Base-by-base conservation (phyloP, 2,113 vertebrate species). In the Oncorhynchus masou region DNA sequence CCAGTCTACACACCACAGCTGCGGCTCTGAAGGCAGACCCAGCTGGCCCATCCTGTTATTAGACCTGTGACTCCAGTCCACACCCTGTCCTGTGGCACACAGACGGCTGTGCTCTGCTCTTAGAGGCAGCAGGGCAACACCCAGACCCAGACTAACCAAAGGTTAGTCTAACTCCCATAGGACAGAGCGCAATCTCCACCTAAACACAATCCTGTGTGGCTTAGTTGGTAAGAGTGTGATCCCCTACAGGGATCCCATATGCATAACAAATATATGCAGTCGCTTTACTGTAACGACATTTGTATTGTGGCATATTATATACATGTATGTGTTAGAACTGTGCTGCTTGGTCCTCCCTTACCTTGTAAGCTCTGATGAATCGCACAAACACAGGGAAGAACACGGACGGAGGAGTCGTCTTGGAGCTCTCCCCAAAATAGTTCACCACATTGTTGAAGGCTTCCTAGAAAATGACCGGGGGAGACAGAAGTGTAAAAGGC, bases 351-450 rank as follows among this genome's bases (percentile, higher is more conserved):
- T 4, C 27, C 54, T 70, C 72, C 49, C 89, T 92, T 88, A 98
- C 97, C 96, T 98, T 99, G 91, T 98, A 99, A 29, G 97, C 95
- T 88, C 92, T 96, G 91, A 99, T 95, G 90, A 99, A 98, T 11
- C 97, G 94, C 71, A 96, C 97, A 62, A 99, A 98, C 75, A 99
- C 96, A 0, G 97, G 97, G 93, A 98, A 99, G 93, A 99, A 99
- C 29, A 97, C 95, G 0, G 97, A 96, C 0, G 97, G 97, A 1
- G 97, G 97, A 24, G 95, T 96, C 0, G 95, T 98, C 93, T 99
- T 99, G 85, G 96, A 92, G 78, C 94, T 97, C 92, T 99, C 97
- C 0, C 97, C 97, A 0, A 98, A 99, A 92, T 96, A 99, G 86
- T 94, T 93, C 80, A 99, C 97, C 82, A 98, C 96, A 0, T 95